These are phyloP conservation scores for Eonycteris spelaea DNA, from an alignment of 2,113 vertebrate genomes.

Conservation along the genomic window DNA sequence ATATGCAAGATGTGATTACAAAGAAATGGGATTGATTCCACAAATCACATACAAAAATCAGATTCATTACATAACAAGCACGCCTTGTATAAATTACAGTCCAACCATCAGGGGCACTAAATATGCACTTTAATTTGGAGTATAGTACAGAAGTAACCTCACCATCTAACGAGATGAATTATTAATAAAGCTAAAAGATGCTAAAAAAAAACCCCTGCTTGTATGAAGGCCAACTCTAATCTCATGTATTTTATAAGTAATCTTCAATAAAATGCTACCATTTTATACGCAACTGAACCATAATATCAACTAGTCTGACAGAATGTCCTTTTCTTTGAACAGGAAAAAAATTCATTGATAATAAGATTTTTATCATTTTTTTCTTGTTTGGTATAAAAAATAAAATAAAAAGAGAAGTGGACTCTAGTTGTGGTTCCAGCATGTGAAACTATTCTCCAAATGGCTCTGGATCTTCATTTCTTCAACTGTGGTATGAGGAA, in stretches of 20 bases:
- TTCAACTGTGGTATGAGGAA: not conserved
- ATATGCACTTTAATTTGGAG: conserved; percentile 74
- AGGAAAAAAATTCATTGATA: not conserved
- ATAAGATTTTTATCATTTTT: not conserved
- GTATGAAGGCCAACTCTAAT: conserved; percentile 55
- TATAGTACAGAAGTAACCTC: conserved; percentile 64
- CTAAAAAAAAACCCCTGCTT: not conserved
- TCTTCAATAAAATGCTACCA: conserved; percentile 55
- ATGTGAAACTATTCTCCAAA: not conserved
- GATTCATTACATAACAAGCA: conserved; percentile 58
- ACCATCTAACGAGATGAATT: conserved; percentile 74
- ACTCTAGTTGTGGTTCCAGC: not conserved
- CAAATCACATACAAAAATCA: conserved; percentile 47
- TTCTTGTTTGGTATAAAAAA: not conserved
- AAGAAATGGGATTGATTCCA: conserved; percentile 42
- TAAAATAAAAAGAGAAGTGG: not conserved
- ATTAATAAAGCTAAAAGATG: conserved; percentile 72
- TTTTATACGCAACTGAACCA: conserved; percentile 52
- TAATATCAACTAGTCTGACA: not conserved
- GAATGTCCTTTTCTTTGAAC: not conserved
- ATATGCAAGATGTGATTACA: conserved; percentile 43
- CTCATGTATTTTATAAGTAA: conserved; percentile 55
- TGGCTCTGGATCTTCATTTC: not conserved
- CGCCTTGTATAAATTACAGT: conserved; percentile 22
- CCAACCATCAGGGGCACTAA: conserved; percentile 49